phyloP scores from a whole-genome alignment of 2,888 invertebrate species.

The Papilio demoleus region DNA sequence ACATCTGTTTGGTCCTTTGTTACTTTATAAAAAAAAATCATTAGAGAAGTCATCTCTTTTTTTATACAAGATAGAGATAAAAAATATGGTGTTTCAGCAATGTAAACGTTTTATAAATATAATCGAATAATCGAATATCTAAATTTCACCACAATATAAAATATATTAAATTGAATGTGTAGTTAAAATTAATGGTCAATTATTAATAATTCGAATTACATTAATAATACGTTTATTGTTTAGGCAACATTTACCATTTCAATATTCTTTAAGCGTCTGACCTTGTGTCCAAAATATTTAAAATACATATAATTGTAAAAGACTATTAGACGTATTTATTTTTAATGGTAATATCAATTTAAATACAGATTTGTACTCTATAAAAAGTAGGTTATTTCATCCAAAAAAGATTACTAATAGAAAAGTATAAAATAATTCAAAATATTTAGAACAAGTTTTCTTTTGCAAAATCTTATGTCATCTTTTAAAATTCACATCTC shows the following conservation, averaged over 20 bases:
- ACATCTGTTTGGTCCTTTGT: too few species aligned
- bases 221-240: neutral
- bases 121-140: neutral
- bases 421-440: too few species aligned
- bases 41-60: neutral
- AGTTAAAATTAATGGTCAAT: slow-evolving; percentile 7
- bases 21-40: too few species aligned
- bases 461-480: neutral
- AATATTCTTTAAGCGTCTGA: neutral
- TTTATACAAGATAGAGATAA: neutral
- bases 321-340: too few species aligned
- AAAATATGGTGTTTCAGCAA: neutral
- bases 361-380: neutral
- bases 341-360: neutral
- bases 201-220: neutral
- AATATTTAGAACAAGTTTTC: neutral
- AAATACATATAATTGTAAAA: too few species aligned
- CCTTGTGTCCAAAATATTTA: too few species aligned
- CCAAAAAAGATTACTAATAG: too few species aligned
- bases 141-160: neutral
- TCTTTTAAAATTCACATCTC: neutral
- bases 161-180: neutral
- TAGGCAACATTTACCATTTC: neutral
- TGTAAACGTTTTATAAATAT: neutral
- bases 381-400: too few species aligned